Evolutionary conservation across 2,888 invertebrate genomes (phyloP), one percentile per base, ranked within the genome.

Genomic region (Cataglyphis altisquamis): DNA sequence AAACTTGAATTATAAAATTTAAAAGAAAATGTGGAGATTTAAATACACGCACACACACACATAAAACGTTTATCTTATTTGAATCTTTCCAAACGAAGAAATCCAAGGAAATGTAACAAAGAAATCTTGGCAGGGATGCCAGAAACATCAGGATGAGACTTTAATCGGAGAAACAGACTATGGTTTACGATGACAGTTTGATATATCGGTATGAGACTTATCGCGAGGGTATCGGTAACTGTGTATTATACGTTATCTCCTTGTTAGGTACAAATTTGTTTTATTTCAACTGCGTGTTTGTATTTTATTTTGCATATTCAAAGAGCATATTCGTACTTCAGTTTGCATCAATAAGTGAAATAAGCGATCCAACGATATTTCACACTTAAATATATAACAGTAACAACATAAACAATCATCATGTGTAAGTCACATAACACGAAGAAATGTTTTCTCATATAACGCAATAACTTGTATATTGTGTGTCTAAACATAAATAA

Each of bases 231-330:
- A 70, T 72, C 72, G 48, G 25, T 80, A 80, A 70, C 70, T 78
- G 72, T 48, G 12, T 68, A 60, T 78, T 21, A 39, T 21, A 39
- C 70, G 70, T 70, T 45, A 67, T 15, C 15, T 21, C 4, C 18
- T 48, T 48, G 55, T 55, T 55, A 64, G 15, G 41, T 66, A 57
- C 12, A 78, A 70, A 80, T 72, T 72, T 72, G 36, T 80, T 72
- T 72, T 72, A 72, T 32, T 10, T 29, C 18, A 18, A 45, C 18
- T 52, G 29, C 6, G 29, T 18, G 48, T 45, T 36, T 18, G 41
- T 18, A 36, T 15, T 68, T 57, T 39, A 21, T 70, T 70, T 78
- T 60, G 21, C 45, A 60, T 60, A 60, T 80, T 80, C 48, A 36
- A 60, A 15, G 1, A 39, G 55, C 25, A 29, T 67, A 55, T 77